These are phyloP conservation scores for Bombus superbus DNA, from an alignment of 1,140 invertebrate genomes.

Conservation along the genomic window DNA sequence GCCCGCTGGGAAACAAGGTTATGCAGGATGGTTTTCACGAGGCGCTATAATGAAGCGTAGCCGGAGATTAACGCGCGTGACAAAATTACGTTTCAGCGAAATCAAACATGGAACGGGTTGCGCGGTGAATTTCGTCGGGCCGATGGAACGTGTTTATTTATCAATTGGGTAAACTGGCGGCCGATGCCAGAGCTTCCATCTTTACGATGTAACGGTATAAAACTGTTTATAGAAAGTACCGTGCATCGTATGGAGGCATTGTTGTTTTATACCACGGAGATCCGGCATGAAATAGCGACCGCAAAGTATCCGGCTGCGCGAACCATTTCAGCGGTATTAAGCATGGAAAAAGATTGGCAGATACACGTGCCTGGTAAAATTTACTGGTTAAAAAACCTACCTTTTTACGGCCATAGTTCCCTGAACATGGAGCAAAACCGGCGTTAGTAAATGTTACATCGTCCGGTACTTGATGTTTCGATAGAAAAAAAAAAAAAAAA, in stretches of 20 bases:
- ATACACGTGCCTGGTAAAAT: not conserved
- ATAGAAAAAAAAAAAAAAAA: not conserved
- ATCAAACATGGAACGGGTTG: not conserved
- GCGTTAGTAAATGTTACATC: not conserved
- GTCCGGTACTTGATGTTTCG: not conserved
- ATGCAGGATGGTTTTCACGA: not conserved
- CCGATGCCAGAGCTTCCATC: no score
- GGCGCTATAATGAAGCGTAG: not conserved
- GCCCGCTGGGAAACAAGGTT: not conserved
- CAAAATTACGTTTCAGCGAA: not conserved
- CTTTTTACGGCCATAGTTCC: not conserved
- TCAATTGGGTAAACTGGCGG: not conserved
- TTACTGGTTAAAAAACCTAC: not conserved
- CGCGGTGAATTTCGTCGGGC: not conserved
- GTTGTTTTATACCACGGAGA: not conserved
- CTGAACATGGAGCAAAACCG: no score
- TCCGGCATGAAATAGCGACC: not conserved
- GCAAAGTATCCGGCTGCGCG: not conserved
- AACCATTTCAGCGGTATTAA: not conserved
- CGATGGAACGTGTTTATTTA: not conserved
- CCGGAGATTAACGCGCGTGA: not conserved
- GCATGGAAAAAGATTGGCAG: conserved; percentile 12
- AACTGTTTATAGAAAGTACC: not conserved
- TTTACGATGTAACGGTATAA: not conserved
- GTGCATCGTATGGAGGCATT: not conserved